Evolutionary conservation across 2,113 vertebrate genomes (phyloP), one percentile per base, ranked within the genome.

Genomic region (Varanus komodoensis): DNA sequence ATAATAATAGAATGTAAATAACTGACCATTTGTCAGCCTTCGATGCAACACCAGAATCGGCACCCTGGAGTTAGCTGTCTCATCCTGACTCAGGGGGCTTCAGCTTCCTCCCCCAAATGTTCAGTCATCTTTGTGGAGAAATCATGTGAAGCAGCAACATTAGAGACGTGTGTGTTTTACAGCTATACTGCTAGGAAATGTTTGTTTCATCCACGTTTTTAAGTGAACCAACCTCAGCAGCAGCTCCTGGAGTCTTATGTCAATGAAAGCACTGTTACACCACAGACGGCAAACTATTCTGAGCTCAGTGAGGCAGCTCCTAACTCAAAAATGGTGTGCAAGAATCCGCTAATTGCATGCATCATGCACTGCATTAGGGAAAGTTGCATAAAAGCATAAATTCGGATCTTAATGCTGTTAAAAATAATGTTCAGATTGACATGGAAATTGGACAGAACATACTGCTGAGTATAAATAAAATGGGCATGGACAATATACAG

Each of bases 51-150:
- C 38, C 34, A 17, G 21, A 78, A 48, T 64, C 34, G 64, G 34
- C 74, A 57, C 12, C 5, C 9, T 57, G 32, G 27, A 15, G 14
- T 27, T 52, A 15, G 19, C 27, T 48, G 4, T n/a, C 8, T 85
- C 38, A 48, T 44, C 38, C 6, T 25, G n/a, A 73, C 50, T 34
- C 12, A 11, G 6, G 32, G 34, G 44, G 4, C 4, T 14, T 3
- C 15, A 29, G 12, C 32, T 7, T 15, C 27, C 52, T 48, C 44
- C 29, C 9, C 69, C 69, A 91, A 91, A 89, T 75, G 79, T 81
- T 94, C 85, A 88, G 92, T 71, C 57, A 57, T 54, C 88, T 68
- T 50, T 87, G 44, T 48, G 57, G 11, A n/a, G 38, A 54, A 80
- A 27, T 32, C 6, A 12, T n/a, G 0, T 52, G 8, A 21, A 73